Base-by-base conservation (phyloP, 2,888 invertebrate genomes). In the Octonoba sinensis region DNA sequence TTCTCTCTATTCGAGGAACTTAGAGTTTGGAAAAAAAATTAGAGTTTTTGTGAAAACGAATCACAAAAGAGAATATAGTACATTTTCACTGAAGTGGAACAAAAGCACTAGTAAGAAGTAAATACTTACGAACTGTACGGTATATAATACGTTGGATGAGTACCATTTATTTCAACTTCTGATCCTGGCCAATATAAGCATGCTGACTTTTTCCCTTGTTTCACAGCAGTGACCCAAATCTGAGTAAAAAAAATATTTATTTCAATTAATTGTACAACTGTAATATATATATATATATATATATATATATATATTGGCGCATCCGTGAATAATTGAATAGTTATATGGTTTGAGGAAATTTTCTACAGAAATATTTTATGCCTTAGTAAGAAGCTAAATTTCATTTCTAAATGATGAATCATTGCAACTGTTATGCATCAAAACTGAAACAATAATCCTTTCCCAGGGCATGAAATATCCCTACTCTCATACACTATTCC, bases 141-240 rank as follows among this genome's bases (percentile, higher is more conserved):
- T 54, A 73, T 74, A 47, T 78, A 85, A 81, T 72, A 86, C n/a
- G 74, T 81, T 27, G 87, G 87, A 3, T n/a, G 74, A 1, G 72
- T 82, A 85, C 87, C 87, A 79, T 86, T 83, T 64, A 88, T 87
- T 47, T 85, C 83, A 3, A 84, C 83, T 24, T 86, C 87, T 0
- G 86, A 86, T 12, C 86, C 86, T 11, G 86, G 86, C 87, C 87
- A 87, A 70, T 86, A 86, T 65, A 64, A 86, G 3, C 85, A 76
- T 11, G 85, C 86, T 13, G 85, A 76, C 20, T 71, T 84, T 59
- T 85, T 84, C 4, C 87, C 86, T 82, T 86, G 84, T 57, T 83
- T 85, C 27, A 66, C 46, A 12, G 82, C 85, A 13, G 84, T 85
- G 13, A 82, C 82, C 85, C 85, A 85, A 13, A 85, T 76, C 88